A percentile compares a stretch with the other conserved stretches of the same genome.
Conservation (phyloP, 1,140 invertebrate genomes). For the Drosophila bifasciata region DNA sequence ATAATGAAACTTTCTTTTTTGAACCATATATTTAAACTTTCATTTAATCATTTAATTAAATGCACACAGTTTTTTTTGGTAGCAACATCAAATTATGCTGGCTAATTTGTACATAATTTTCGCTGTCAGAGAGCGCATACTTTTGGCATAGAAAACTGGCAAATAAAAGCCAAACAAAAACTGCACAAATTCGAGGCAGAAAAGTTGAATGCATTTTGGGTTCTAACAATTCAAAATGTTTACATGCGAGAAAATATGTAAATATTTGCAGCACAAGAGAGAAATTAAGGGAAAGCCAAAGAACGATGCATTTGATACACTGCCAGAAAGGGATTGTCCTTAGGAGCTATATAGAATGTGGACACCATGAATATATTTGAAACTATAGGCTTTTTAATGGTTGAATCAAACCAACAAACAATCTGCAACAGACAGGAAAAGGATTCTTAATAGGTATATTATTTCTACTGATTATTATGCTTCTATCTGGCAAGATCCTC, state of each 20-base stretch:
- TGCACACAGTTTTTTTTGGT: conserved; percentile 1
- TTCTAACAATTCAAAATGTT: conserved; percentile 11
- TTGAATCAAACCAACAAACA: too few species aligned
- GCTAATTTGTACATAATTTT: not conserved
- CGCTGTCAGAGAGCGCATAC: too few species aligned
- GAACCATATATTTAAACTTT: too few species aligned
- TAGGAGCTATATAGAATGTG: too few species aligned
- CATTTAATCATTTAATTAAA: too few species aligned
- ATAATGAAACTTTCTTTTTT: too few species aligned
- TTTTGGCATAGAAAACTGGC: not conserved
- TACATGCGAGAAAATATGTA: conserved; percentile 20
- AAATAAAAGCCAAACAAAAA: conserved; percentile 22
- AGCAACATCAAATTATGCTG: not conserved
- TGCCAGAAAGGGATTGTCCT: too few species aligned
- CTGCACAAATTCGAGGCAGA: conserved; percentile 7
- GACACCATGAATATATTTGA: not conserved
- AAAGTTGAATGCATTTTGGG: conserved; percentile 3
- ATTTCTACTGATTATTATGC: too few species aligned
- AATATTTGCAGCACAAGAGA: conserved; percentile 15
- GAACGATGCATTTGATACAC: too few species aligned
- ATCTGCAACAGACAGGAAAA: not conserved
- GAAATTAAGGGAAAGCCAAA: too few species aligned
- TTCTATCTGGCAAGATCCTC: too few species aligned
- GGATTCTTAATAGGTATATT: not conserved
- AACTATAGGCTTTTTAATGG: too few species aligned